Conservation (phyloP, 2,797 vertebrate genomes). For the Sylvia borin region DNA sequence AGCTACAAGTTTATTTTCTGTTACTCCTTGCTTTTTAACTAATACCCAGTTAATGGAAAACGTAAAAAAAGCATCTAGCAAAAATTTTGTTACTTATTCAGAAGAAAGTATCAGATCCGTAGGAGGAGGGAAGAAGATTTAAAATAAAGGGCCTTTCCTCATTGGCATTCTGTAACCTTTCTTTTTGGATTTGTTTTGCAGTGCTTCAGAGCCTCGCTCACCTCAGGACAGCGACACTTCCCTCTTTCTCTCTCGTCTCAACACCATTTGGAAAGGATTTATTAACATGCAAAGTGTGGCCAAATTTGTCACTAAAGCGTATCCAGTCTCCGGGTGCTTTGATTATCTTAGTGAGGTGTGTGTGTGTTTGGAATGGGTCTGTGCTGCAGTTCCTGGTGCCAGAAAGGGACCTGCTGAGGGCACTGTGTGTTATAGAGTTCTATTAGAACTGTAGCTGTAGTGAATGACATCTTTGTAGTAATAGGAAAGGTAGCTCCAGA, state of each 20-base stretch:
- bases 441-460: neutral
- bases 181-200: slow-evolving; percentile 75
- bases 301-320: slow-evolving; percentile 96
- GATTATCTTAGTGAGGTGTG: slow-evolving; percentile 88
- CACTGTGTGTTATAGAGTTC: neutral
- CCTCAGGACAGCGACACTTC: slow-evolving; percentile 83
- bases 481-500: neutral
- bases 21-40: neutral
- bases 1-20: neutral
- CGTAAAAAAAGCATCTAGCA: neutral
- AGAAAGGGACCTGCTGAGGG: neutral
- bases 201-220: slow-evolving; percentile 78
- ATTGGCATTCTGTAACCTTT: neutral
- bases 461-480: neutral
- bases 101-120: neutral
- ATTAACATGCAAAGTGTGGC: slow-evolving; percentile 96
- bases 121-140: neutral
- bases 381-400: neutral
- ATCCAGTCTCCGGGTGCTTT: slow-evolving; percentile 90
- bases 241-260: slow-evolving; percentile 88
- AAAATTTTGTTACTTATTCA: neutral
- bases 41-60: neutral
- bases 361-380: neutral
- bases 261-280: slow-evolving; percentile 95
- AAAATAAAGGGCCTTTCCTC: neutral